A percentile compares a stretch with the other conserved stretches of the same genome.
Evolutionary conservation across 2,797 vertebrate species (phyloP).

Genomic region (Myotis findleyi): DNA sequence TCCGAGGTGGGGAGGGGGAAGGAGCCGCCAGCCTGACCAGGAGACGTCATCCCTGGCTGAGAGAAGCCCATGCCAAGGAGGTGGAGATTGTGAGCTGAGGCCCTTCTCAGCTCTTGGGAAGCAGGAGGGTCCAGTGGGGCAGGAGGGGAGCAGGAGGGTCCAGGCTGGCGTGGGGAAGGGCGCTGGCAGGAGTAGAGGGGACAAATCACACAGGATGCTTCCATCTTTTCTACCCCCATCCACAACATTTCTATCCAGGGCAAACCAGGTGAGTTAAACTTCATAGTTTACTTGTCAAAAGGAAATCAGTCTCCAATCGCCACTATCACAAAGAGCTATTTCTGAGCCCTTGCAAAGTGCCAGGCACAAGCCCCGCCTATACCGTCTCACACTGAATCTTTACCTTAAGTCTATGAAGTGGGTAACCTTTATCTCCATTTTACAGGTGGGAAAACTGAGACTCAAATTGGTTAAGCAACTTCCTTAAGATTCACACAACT

Average conservation of each 20-base stretch:
- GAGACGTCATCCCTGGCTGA: neutral
- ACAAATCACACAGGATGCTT: neutral
- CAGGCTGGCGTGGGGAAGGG: neutral
- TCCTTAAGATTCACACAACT: neutral
- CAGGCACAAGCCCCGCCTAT: neutral
- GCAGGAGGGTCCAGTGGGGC: neutral
- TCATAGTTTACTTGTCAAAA: neutral
- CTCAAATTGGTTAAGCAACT: neutral
- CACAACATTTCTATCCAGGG: neutral
- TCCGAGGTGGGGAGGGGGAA: neutral
- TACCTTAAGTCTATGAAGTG: neutral
- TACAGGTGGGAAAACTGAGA: neutral
- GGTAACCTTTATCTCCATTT: neutral
- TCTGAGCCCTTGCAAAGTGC: neutral
- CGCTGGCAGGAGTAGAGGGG: neutral
- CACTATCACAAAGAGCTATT: neutral
- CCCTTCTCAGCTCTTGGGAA: neutral
- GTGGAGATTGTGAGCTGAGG: neutral
- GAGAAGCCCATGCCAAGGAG: neutral
- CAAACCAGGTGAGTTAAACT: neutral
- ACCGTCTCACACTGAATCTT: neutral
- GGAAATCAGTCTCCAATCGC: neutral
- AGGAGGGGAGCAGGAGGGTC: neutral
- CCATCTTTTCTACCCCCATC: neutral
- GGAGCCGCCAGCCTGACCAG: neutral